Conservation (phyloP, 2,113 vertebrate genomes). For the Amazona guildingii region DNA sequence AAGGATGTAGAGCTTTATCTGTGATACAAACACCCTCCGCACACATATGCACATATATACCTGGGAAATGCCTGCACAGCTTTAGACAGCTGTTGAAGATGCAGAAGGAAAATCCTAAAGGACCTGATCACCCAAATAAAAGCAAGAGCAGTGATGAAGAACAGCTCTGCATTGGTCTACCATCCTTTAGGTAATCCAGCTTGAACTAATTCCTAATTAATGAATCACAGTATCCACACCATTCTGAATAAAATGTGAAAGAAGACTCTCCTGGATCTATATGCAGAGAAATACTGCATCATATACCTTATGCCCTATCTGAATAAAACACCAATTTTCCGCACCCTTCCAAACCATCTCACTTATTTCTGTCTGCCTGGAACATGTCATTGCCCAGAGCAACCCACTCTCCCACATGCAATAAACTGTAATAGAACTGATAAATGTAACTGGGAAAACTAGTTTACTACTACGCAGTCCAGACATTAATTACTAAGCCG, state of each 20-base stretch:
- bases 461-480: not conserved
- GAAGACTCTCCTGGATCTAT: not conserved
- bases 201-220: not conserved
- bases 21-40: accelerated
- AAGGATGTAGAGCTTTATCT: not conserved
- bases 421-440: not conserved
- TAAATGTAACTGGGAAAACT: not conserved
- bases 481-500: not conserved
- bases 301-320: not conserved
- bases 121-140: not conserved
- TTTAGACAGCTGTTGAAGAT: not conserved
- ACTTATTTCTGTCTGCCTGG: not conserved
- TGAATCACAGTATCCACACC: not conserved
- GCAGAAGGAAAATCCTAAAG: not conserved
- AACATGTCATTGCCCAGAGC: not conserved
- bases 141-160: not conserved
- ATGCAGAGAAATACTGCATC: not conserved
- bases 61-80: not conserved
- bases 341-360: not conserved
- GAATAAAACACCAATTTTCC: not conserved
- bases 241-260: not conserved
- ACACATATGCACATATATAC: not conserved
- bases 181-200: not conserved
- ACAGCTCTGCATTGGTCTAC: not conserved
- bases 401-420: not conserved